phyloP scores from a whole-genome alignment of 2,113 vertebrate species.

The Ailuropoda melanoleuca region DNA sequence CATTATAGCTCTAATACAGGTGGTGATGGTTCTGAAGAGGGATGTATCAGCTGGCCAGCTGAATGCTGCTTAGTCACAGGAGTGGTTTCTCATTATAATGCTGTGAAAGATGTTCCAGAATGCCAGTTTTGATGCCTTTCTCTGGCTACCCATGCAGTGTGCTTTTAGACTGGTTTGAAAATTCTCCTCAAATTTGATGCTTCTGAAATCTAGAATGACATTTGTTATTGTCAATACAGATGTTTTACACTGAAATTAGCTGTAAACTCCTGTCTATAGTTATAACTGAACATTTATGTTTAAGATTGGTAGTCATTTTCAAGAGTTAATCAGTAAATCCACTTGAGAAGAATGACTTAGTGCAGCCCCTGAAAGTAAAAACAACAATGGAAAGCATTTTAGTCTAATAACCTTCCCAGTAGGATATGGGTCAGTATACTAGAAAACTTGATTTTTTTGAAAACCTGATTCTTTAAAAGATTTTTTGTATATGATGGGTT shows the following conservation, averaged over 20 bases:
- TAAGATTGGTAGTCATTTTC: slow-evolving; percentile 9
- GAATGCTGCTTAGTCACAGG: not conserved
- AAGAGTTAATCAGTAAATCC: slow-evolving; percentile 5
- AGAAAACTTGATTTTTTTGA: not conserved
- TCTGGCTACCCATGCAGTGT: not conserved
- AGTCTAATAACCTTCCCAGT: not conserved
- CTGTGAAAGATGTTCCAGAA: not conserved
- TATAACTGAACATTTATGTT: not conserved
- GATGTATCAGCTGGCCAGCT: not conserved
- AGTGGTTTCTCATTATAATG: not conserved
- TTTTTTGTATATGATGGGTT: not conserved
- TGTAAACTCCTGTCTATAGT: not conserved
- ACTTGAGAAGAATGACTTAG: slow-evolving; percentile 21
- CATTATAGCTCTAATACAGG: not conserved
- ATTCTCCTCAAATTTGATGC: not conserved
- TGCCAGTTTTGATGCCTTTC: not conserved
- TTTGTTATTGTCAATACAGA: not conserved
- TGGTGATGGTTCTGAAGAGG: not conserved
- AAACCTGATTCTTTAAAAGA: not conserved
- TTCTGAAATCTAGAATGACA: not conserved
- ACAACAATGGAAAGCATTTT: not conserved
- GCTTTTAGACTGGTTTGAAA: not conserved
- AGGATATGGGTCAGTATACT: not conserved
- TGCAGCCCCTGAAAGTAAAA: not conserved
- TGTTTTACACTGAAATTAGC: slow-evolving; percentile 1